These are phyloP conservation scores for Megastigmus dorsalis DNA, from an alignment of 2,888 invertebrate genomes.

Conservation along the genomic window DNA sequence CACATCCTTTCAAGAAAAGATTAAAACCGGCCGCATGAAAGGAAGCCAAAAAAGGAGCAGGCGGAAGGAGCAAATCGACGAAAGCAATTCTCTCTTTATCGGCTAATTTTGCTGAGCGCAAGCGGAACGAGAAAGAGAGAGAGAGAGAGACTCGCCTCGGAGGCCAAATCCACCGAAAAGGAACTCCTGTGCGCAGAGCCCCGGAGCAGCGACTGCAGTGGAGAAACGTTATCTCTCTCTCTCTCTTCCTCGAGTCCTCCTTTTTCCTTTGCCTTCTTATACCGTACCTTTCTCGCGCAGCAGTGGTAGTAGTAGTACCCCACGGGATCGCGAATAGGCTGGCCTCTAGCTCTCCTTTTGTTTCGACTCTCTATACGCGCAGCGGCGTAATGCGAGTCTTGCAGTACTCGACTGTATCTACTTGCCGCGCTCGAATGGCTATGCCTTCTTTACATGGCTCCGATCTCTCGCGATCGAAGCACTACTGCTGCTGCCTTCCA, in stretches of 20 bases:
- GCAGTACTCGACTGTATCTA: background rate
- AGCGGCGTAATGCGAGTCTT: background rate
- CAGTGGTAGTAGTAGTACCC: no score
- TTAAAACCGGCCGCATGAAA: background rate
- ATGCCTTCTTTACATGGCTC: no score
- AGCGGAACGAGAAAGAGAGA: background rate
- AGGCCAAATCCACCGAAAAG: background rate
- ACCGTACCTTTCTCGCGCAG: background rate
- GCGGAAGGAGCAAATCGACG: slow-evolving; percentile 1
- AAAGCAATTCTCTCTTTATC: slow-evolving; percentile 38
- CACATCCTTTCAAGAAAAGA: background rate
- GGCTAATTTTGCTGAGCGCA: slow-evolving; percentile 28
- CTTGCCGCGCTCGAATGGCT: background rate
- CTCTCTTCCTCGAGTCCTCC: slow-evolving; percentile 30
- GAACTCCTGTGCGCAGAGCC: background rate
- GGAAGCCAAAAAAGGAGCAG: background rate
- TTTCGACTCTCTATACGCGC: background rate
- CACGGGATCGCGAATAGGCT: slow-evolving; percentile 16
- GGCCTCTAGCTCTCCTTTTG: slow-evolving; percentile 8
- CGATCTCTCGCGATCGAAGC: no score
- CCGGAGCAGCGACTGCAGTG: no score
- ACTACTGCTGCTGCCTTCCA: no score
- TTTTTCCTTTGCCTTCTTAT: background rate
- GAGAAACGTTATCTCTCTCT: slow-evolving; percentile 48
- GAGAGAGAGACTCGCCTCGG: no score